A percentile compares a stretch with the other conserved stretches of the same genome.
Evolutionary conservation across 1,140 invertebrate genomes (phyloP).

Genomic region (Drosophila dunni): DNA sequence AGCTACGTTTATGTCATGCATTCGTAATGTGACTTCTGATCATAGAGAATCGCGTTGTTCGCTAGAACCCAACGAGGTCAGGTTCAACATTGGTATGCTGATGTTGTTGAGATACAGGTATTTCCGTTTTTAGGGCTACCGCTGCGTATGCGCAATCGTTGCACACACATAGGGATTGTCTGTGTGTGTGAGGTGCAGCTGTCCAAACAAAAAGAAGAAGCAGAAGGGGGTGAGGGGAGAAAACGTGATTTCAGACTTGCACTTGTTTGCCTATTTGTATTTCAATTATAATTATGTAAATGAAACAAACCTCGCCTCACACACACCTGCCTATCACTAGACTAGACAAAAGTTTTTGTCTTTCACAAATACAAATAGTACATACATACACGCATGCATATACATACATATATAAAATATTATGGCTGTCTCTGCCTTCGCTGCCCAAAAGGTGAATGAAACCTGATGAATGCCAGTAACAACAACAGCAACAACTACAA

Average conservation of each 20-base stretch:
- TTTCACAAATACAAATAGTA: slow-evolving; percentile 4
- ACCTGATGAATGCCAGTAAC: slow-evolving; percentile 79
- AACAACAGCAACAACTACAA: slow-evolving; percentile 22
- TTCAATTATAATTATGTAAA: slow-evolving; percentile 55
- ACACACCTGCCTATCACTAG: no score
- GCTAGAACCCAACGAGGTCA: slow-evolving; percentile 55
- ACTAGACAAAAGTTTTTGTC: slow-evolving; percentile 30
- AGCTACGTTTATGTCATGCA: slow-evolving; percentile 48
- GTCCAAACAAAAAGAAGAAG: slow-evolving; percentile 10
- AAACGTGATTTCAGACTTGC: slow-evolving; percentile 25
- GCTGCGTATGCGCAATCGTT: slow-evolving; percentile 23
- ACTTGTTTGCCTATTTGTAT: slow-evolving; percentile 28
- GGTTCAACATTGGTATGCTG: slow-evolving; percentile 58
- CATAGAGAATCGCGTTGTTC: slow-evolving; percentile 30
- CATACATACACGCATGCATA: neutral
- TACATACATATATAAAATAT: slow-evolving; percentile 4
- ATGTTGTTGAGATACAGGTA: neutral
- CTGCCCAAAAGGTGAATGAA: slow-evolving; percentile 78
- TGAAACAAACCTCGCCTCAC: slow-evolving; percentile 15
- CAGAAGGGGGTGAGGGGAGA: neutral
- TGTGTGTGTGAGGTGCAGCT: slow-evolving; percentile 30
- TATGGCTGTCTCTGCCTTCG: slow-evolving; percentile 10
- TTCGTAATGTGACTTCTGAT: slow-evolving; percentile 30
- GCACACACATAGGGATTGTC: neutral
- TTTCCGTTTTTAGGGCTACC: slow-evolving; percentile 22